Conservation (phyloP, 2,888 invertebrate genomes). For the Sabellastarte sp. region DNA sequence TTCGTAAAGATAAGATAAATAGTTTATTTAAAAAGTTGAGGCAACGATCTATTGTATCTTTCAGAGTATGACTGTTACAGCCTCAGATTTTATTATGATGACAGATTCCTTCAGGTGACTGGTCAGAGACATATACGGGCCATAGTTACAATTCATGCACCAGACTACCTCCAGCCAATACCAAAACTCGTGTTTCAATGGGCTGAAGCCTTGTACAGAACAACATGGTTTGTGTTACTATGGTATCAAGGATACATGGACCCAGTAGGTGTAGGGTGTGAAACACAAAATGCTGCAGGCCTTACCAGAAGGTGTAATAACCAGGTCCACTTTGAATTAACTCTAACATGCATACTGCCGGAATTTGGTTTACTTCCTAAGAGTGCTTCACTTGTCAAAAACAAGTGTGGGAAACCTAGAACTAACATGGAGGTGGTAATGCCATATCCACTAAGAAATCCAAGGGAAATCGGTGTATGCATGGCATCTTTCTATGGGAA, state of each 20-base stretch:
- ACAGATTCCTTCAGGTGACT: background rate
- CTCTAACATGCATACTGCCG: background rate
- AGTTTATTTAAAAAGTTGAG: no score
- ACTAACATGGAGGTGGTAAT: background rate
- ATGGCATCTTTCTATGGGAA: background rate
- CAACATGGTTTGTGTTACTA: background rate
- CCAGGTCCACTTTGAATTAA: background rate
- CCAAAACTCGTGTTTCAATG: background rate
- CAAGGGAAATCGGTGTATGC: background rate
- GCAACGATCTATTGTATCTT: no score
- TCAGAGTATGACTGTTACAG: background rate
- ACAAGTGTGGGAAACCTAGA: background rate
- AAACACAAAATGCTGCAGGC: background rate
- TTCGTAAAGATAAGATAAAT: no score
- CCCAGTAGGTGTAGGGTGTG: background rate
- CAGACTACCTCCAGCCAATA: background rate
- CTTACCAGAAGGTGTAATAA: background rate
- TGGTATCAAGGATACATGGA: background rate
- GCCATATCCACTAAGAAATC: background rate
- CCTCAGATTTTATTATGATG: background rate
- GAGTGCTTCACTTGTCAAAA: background rate
- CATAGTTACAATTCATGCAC: background rate
- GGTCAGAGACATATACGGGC: background rate
- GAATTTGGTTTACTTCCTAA: background rate
- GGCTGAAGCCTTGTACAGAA: background rate